Conservation (phyloP, 23 tunicate species). For the Diplosoma virens region DNA sequence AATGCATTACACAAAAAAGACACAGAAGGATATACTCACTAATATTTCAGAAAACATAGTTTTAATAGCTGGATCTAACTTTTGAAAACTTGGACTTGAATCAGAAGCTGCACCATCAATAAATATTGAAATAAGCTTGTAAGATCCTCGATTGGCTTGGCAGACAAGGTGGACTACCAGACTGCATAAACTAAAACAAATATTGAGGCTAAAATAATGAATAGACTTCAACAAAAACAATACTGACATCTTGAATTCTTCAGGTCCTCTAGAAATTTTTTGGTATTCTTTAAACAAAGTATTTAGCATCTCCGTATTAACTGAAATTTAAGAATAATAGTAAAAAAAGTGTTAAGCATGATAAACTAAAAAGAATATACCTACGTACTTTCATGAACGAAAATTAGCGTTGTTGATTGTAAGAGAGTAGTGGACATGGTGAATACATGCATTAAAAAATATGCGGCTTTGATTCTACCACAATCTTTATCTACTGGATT, state of each 20-base stretch:
- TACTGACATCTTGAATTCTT: constrained; percentile 38
- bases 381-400: constrained; percentile 35
- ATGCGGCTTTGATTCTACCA: constrained; percentile 45
- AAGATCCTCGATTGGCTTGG: constrained; percentile 56
- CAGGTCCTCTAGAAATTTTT: constrained; percentile 3
- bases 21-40: constrained; percentile 32
- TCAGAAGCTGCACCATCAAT: constrained; percentile 35
- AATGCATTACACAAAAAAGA: too few species aligned
- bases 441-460: constrained; percentile 57
- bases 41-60: constrained; percentile 40
- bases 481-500: constrained; percentile 16
- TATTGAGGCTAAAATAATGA: neutral
- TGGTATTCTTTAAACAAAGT: constrained; percentile 38
- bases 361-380: neutral
- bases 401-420: constrained; percentile 30
- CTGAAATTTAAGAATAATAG: constrained; percentile 29
- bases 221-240: neutral
- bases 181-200: constrained; percentile 47
- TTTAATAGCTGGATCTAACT: constrained; percentile 36
- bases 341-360: too few species aligned
- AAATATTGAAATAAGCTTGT: constrained; percentile 30
- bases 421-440: constrained; percentile 45
- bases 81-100: neutral
- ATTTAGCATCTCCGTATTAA: constrained; percentile 40
- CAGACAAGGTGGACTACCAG: constrained; percentile 88